Base-by-base conservation (phyloP, 2,888 invertebrate genomes). In the Lasius platythorax region DNA sequence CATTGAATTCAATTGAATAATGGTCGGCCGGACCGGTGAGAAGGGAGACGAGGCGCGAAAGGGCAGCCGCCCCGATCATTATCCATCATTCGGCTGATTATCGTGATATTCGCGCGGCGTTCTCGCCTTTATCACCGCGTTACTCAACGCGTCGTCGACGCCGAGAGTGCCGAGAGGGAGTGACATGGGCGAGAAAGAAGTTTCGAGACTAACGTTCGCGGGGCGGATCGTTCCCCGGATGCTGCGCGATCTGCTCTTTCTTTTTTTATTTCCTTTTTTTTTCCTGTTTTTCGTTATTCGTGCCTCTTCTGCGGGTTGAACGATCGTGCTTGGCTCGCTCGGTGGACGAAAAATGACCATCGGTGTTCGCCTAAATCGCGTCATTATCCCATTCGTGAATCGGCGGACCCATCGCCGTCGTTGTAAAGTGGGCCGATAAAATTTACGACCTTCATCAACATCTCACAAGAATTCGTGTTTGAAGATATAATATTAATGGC, bases 1-100 rank as follows among this genome's bases (percentile, higher is more conserved):
- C 94, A 95, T 95, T 95, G 94, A 94, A 95, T 95, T 95, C 94
- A 95, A 95, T 95, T 95, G 95, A 95, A 95, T 95, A 94, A 95
- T 94, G 91, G 92, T 88, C 87, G 83, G 85, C 15, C 43, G 73
- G 53, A 40, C 23, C 67, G 73, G 53, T 85, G 89, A 85, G 74
- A 53, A n/a, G 85, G 73, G 86, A 88, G 84, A 81, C 70, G 88
- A 84, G 87, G 88, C 88, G 90, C 90, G 92, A 93, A 93, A 93
- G 93, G 91, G 91, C 92, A 93, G 93, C 91, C 93, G 93, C 93
- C 92, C 93, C 92, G 91, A 94, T 94, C 93, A 93, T 94, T 94
- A 94, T 93, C 93, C 91, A 93, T 94, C 92, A 92, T 92, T 87
- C 92, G 91, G 88, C 87, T 89, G 91, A 93, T 93, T 92, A 92